Evolutionary conservation across 2,888 invertebrate genomes (phyloP), one percentile per base, ranked within the genome.

Genomic region (Drosophila colorata): DNA sequence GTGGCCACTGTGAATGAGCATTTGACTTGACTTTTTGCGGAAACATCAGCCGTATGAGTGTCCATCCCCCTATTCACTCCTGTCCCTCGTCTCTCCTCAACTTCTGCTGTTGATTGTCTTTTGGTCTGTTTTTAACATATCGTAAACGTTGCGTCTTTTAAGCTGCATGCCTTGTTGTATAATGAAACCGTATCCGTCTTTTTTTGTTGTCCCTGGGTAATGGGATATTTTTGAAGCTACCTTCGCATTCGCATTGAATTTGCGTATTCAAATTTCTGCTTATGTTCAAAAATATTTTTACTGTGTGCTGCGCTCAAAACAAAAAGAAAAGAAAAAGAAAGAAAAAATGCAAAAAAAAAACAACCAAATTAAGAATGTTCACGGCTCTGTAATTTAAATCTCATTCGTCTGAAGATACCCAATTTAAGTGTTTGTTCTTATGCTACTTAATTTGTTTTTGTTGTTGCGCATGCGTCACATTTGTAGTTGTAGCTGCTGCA

Each of bases 161-260:
- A 31, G 43, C 41, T 33, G 46, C 57, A n/a, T 64, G 38, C 40
- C 47, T 53, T 55, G 67, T 76, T 77, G 77, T 80, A 76, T 77
- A 77, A 80, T 76, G 80, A 76, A 80, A 76, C 53, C 65, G 71
- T 67, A 76, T 70, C 61, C 80, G 71, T 64, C 78, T 74, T 40
- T 52, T 33, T 33, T 46, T 14, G 2, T 9, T 28, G 67, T 60
- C 55, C 55, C 68, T 48, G 66, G 55, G 88, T 74, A 84, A 89
- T 84, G 78, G 59, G 89, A 88, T 87, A 84, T 82, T 85, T 81
- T 73, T 67, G 55, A 43, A 23, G 58, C 77, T 73, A 70, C 72
- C 73, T 77, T 76, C 8, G 57, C 49, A 44, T 53, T 55, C 59
- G 48, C 59, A 65, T 58, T 70, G 51, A 46, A 55, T 55, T 65